Conservation (phyloP, 1,140 invertebrate genomes). For the Hypsibius dujardini region DNA sequence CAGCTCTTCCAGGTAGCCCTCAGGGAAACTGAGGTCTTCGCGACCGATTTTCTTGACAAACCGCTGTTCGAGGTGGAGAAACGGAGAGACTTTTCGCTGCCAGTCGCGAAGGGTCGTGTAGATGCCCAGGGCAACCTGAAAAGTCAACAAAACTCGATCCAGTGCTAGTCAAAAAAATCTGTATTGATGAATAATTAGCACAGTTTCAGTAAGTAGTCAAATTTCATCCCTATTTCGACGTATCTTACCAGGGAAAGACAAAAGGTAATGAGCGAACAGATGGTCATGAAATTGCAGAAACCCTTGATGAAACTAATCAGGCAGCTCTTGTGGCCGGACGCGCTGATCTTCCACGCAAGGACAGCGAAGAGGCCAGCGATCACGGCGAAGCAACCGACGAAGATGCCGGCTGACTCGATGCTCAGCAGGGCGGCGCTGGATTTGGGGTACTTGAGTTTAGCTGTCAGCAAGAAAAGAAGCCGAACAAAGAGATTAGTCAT, state of each 20-base stretch:
- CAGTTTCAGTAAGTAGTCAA: too few species aligned
- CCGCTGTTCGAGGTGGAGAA: not conserved
- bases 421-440: not conserved
- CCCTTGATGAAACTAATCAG: not conserved
- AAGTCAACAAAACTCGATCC: too few species aligned
- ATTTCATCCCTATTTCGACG: too few species aligned
- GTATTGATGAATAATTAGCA: too few species aligned
- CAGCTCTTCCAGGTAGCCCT: not conserved
- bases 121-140: not conserved
- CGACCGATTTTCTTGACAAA: not conserved
- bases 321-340: conserved; percentile 12
- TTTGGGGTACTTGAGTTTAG: not conserved
- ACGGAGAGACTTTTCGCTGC: not conserved
- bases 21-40: not conserved
- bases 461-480: not conserved
- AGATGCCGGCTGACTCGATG: not conserved
- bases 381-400: conserved; percentile 12
- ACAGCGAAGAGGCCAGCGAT: not conserved
- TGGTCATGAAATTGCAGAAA: not conserved
- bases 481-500: not conserved
- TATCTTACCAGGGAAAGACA: not conserved
- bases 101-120: conserved; percentile 8
- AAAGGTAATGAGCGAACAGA: not conserved
- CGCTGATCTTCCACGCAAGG: conserved; percentile 10
- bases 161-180: too few species aligned